phyloP scores from a whole-genome alignment of 2,797 vertebrate genomes.

The Serranus cabrilla region DNA sequence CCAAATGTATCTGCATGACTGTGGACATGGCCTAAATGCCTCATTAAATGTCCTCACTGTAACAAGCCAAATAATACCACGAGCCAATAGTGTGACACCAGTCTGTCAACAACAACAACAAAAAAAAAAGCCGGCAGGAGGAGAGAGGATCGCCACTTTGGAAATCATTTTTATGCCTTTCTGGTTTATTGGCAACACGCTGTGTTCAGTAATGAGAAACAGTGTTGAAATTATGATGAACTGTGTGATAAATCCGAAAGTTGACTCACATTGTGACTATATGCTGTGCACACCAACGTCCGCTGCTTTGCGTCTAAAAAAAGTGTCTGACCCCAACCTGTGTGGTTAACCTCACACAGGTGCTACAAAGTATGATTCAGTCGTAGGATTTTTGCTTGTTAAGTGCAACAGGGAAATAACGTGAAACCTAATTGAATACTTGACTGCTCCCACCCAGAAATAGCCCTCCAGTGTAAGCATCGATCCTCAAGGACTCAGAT shows the following conservation, averaged over 20 bases:
- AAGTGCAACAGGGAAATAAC: conserved; percentile 11
- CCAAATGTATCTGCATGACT: conserved; percentile 1
- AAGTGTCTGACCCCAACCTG: conserved; percentile 18
- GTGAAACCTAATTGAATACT: conserved; percentile 44
- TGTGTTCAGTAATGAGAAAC: conserved; percentile 49
- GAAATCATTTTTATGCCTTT: conserved; percentile 34
- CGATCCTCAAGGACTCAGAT: conserved; percentile 33
- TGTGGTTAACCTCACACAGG: conserved; percentile 14
- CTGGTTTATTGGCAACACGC: conserved; percentile 26
- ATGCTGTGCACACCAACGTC: not conserved
- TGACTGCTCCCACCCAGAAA: conserved; percentile 25
- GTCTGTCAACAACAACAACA: not conserved
- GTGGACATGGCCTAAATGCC: conserved; percentile 8
- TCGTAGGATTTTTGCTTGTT: not conserved
- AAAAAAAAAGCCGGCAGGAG: conserved; percentile 2
- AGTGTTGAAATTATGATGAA: conserved; percentile 6
- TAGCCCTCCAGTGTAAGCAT: conserved; percentile 2
- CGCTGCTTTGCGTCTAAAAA: not conserved
- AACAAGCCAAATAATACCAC: conserved; percentile 17
- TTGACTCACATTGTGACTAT: conserved; percentile 11
- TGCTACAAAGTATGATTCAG: conserved; percentile 21
- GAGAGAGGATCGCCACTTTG: not conserved
- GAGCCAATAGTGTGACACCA: conserved; percentile 5
- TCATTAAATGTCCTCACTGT: conserved; percentile 28
- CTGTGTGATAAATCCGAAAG: conserved; percentile 2